Percentiles rank a stretch among this genome's conserved stretches.
phyloP scores from a whole-genome alignment of 2,888 invertebrate genomes.

The Aphrophora alni region DNA sequence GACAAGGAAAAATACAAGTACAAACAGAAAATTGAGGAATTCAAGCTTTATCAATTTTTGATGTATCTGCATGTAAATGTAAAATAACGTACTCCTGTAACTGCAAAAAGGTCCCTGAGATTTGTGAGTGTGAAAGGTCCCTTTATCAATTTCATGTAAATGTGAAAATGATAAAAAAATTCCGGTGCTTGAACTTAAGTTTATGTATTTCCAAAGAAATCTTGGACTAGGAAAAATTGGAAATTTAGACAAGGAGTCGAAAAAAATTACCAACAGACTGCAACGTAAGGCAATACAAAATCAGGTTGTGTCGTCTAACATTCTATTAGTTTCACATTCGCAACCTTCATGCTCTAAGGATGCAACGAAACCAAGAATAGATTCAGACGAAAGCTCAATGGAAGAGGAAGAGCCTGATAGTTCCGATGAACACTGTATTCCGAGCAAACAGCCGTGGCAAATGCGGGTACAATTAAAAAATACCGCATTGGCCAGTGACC shows the following conservation, averaged over 20 bases:
- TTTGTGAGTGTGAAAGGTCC: constrained; percentile 3
- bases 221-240: constrained; percentile 19
- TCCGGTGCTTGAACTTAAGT: constrained; percentile 9
- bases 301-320: too few species aligned
- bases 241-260: constrained; percentile 4
- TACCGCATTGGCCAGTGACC: constrained; percentile 16
- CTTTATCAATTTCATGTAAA: not conserved
- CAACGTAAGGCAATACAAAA: not conserved
- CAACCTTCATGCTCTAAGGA: too few species aligned
- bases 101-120: constrained; percentile 13
- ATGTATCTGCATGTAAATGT: constrained; percentile 17
- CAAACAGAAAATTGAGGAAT: constrained; percentile 11
- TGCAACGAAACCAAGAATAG: not conserved
- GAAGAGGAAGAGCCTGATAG: not conserved
- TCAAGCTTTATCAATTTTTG: constrained; percentile 17
- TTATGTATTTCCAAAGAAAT: constrained; percentile 14
- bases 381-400: not conserved
- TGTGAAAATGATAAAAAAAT: constrained; percentile 19
- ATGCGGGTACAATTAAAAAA: too few species aligned
- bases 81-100: not conserved
- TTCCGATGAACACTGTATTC: not conserved
- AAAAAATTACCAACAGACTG: not conserved
- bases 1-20: constrained; percentile 21
- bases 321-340: too few species aligned
- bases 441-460: constrained; percentile 7